A percentile compares a stretch with the other conserved stretches of the same genome.
Evolutionary conservation across 2,888 invertebrate genomes (phyloP).

Genomic region (Megalurothrips usitatus): DNA sequence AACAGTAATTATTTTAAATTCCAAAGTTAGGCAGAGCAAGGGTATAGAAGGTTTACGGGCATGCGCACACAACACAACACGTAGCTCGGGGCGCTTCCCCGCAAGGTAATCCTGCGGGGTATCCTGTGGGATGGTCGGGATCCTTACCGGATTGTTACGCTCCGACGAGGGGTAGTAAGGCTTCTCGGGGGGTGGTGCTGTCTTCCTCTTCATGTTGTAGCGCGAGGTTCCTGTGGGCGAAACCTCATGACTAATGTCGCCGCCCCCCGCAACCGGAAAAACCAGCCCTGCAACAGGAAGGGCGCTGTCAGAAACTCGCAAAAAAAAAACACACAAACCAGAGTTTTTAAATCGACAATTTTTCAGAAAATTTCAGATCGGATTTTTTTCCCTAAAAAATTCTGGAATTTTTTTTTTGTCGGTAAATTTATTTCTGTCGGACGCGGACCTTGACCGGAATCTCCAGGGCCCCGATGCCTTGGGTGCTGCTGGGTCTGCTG

Average conservation of each 20-base stretch:
- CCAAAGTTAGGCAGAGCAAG: neutral
- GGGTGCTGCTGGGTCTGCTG: slow-evolving; percentile 49
- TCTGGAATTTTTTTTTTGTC: too few species aligned
- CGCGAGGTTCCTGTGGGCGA: slow-evolving; percentile 45
- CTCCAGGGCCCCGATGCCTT: slow-evolving; percentile 48
- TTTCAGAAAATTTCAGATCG: too few species aligned
- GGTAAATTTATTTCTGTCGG: too few species aligned
- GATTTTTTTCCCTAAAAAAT: too few species aligned
- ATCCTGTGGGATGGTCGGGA: slow-evolving; percentile 35
- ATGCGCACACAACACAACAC: too few species aligned
- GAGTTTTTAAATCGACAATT: too few species aligned
- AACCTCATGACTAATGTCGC: slow-evolving; percentile 64
- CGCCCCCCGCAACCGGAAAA: slow-evolving; percentile 49
- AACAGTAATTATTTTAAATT: neutral
- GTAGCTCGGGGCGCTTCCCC: too few species aligned
- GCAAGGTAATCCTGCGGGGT: too few species aligned
- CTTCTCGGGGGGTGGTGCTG: slow-evolving; percentile 35
- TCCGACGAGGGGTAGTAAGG: slow-evolving; percentile 35
- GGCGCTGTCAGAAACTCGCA: neutral
- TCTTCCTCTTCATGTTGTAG: slow-evolving; percentile 36
- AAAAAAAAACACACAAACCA: neutral
- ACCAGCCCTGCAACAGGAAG: slow-evolving; percentile 36
- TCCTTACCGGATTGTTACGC: slow-evolving; percentile 38
- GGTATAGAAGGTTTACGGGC: too few species aligned
- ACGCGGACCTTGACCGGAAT: slow-evolving; percentile 38